A percentile compares a stretch with the other conserved stretches of the same genome.
Evolutionary conservation across 1,140 invertebrate species (phyloP).

Genomic region (Leptonema lineaticorne): DNA sequence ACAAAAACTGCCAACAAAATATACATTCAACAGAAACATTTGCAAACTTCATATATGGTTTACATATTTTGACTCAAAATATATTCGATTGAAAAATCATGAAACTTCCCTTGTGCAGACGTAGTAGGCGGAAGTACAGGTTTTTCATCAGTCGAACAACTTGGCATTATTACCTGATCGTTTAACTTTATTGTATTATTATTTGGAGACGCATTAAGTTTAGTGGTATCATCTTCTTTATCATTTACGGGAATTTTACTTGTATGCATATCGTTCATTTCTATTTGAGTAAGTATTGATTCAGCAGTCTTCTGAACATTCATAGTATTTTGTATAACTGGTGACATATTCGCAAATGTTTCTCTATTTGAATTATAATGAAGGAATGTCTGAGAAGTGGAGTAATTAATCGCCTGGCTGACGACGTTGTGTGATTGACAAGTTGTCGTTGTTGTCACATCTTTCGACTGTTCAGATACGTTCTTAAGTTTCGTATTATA

Average conservation of each 20-base stretch:
- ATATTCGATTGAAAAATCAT: constrained; percentile 41
- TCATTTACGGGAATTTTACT: neutral
- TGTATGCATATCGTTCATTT: constrained; percentile 11
- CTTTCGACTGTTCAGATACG: neutral
- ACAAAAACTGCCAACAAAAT: neutral
- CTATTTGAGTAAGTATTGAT: constrained; percentile 36
- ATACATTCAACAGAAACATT: too few species aligned
- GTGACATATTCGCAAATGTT: neutral
- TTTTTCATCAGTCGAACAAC: neutral
- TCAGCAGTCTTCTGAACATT: constrained; percentile 34
- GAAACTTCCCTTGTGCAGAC: constrained; percentile 32
- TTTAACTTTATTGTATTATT: too few species aligned
- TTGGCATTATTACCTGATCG: neutral
- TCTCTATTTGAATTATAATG: neutral
- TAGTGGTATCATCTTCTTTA: neutral
- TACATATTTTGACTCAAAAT: constrained; percentile 37
- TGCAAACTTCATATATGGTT: neutral
- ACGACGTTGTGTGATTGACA: neutral
- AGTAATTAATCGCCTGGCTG: constrained; percentile 12
- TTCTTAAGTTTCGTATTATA: neutral
- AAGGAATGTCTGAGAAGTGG: neutral
- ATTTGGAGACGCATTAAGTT: neutral
- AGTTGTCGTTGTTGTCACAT: neutral
- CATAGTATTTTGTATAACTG: constrained; percentile 16
- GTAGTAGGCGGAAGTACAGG: neutral